A percentile compares a stretch with the other conserved stretches of the same genome.
phyloP scores from a whole-genome alignment of 2,888 invertebrate species.

The Acanthococcus lagerstroemiae region DNA sequence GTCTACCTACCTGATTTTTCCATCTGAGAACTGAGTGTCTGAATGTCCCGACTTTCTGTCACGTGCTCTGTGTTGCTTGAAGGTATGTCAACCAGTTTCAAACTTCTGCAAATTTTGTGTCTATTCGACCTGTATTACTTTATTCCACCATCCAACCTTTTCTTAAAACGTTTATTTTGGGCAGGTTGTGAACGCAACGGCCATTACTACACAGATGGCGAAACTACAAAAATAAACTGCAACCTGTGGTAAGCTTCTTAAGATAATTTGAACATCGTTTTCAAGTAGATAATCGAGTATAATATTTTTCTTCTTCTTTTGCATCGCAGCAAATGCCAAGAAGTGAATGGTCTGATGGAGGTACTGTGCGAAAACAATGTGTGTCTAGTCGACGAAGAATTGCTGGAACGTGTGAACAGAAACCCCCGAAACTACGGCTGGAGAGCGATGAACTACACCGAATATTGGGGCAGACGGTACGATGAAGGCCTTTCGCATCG shows the following conservation, averaged over 20 bases:
- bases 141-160: too few species aligned
- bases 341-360: conserved; percentile 41
- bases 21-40: too few species aligned
- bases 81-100: too few species aligned
- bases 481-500: conserved; percentile 66
- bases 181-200: conserved; percentile 50
- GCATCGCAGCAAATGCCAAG: conserved; percentile 44
- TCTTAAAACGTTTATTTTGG: too few species aligned
- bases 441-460: conserved; percentile 68
- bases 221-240: conserved; percentile 54
- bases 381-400: conserved; percentile 63
- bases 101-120: too few species aligned
- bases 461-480: conserved; percentile 74
- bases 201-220: conserved; percentile 46
- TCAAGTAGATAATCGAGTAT: too few species aligned
- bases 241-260: conserved; percentile 62
- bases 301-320: too few species aligned
- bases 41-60: too few species aligned
- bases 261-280: too few species aligned
- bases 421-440: conserved; percentile 51
- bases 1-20: too few species aligned
- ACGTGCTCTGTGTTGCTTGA: too few species aligned
- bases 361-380: conserved; percentile 57
- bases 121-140: too few species aligned
- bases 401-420: conserved; percentile 58